Evolutionary conservation across 2,113 vertebrate species (phyloP), one percentile per base, ranked within the genome.

Genomic region (Pica pica): DNA sequence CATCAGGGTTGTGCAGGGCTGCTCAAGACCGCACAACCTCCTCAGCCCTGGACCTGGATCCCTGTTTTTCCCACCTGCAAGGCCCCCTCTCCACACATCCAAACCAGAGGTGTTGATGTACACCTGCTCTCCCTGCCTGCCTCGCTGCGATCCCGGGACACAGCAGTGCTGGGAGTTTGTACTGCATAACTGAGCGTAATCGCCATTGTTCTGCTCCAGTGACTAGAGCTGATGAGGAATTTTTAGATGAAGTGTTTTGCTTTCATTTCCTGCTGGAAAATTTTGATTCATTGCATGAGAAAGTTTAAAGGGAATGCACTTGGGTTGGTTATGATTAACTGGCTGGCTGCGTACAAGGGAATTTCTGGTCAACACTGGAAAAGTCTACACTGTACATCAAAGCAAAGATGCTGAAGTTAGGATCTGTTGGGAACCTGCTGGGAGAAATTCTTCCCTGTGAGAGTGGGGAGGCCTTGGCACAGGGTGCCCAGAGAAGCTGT

Each of bases 251-350:
- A 90, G 79, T 70, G 77, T 83, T 94, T 87, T 87, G 60, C 65
- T 87, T 91, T 89, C 77, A 59, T 60, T 93, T 96, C 67, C 82
- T 79, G 74, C 35, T 26, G 74, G 90, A 95, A 95, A 93, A 90
- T 79, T 78, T 64, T 39, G 74, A 95, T 90, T 82, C 28, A 13
- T 5, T 26, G 41, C 65, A 59, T 56, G 19, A 75, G 60, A 22
- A 93, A 82, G 55, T 71, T 94, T 83, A 83, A 74, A 92, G 80
- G 77, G 55, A 64, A 83, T 1, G 0, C 16, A 3, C 12, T 42
- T 1, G 4, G 12, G 53, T 15, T 68, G 53, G 53, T 35, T 86
- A 44, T 0, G 0, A 79, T 60, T 19, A 37, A 31, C 55, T n/a
- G 41, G 37, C 33, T 59, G 56, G 24, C 46, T 31, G 55, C 1